phyloP scores from a whole-genome alignment of 2,113 vertebrate genomes.

The Fregata magnificens region DNA sequence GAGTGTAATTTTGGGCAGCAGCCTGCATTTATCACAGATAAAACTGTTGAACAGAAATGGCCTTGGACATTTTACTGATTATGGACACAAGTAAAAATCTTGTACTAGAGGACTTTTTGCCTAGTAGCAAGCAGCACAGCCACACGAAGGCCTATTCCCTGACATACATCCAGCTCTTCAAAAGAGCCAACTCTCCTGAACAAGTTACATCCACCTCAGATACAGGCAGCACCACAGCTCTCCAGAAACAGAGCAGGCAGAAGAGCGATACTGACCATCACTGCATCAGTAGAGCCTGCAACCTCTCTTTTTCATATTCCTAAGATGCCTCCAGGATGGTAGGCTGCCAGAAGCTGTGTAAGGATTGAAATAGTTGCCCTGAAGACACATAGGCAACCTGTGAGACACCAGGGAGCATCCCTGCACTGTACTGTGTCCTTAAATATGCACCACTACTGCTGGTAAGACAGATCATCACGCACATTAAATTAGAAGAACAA shows the following conservation, averaged over 20 bases:
- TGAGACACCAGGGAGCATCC: background rate
- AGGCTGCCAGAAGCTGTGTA: background rate
- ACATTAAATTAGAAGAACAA: background rate
- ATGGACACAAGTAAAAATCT: background rate
- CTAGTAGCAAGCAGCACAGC: background rate
- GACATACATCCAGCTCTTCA: background rate
- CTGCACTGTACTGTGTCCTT: background rate
- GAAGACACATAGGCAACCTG: background rate
- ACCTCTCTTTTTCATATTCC: background rate
- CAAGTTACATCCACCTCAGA: background rate
- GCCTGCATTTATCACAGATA: background rate
- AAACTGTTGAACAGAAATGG: rapidly evolving
- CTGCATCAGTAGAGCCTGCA: background rate
- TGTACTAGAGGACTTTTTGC: background rate
- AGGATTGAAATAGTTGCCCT: background rate
- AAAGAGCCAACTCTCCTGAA: background rate
- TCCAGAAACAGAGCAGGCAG: rapidly evolving
- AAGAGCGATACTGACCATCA: background rate
- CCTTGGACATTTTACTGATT: background rate
- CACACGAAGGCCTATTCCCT: background rate
- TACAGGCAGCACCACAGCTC: background rate
- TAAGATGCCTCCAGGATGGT: rapidly evolving
- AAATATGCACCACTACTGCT: background rate
- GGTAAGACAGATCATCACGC: background rate
- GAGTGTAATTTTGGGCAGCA: background rate